These are phyloP conservation scores for Eilema griseolum DNA, from an alignment of 2,888 invertebrate species.

Conservation along the genomic window DNA sequence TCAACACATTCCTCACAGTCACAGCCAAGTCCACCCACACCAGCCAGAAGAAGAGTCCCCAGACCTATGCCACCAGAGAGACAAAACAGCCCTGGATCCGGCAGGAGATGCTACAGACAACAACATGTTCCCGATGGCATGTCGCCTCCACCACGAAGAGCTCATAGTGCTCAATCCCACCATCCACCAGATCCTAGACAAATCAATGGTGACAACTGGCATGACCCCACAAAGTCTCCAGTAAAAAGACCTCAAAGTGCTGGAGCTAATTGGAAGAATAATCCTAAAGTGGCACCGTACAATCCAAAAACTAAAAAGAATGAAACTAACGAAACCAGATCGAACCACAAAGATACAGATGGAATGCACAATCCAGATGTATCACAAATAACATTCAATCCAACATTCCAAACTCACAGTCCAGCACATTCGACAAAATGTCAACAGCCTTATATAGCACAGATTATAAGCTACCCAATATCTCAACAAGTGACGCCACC, in stretches of 20 bases:
- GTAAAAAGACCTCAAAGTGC: constrained; percentile 81
- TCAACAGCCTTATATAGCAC: constrained; percentile 82
- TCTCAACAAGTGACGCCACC: constrained; percentile 82
- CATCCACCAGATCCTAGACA: constrained; percentile 71
- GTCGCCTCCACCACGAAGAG: constrained; percentile 77
- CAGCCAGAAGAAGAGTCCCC: constrained; percentile 70
- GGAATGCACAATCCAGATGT: constrained; percentile 70
- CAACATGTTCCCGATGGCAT: constrained; percentile 75
- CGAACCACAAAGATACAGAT: constrained; percentile 66
- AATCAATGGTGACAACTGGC: constrained; percentile 78
- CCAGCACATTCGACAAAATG: constrained; percentile 78
- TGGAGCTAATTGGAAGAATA: constrained; percentile 79
- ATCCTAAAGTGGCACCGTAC: constrained; percentile 79
- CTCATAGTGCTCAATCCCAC: constrained; percentile 76
- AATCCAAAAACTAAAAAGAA: constrained; percentile 77
- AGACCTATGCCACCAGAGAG: constrained; percentile 74
- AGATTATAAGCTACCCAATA: constrained; percentile 82
- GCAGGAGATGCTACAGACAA: constrained; percentile 72
- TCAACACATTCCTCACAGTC: constrained; percentile 77
- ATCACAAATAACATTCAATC: constrained; percentile 83
- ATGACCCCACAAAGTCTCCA: constrained; percentile 78
- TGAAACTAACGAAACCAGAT: constrained; percentile 70
- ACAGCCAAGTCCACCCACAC: constrained; percentile 76
- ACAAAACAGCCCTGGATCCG: constrained; percentile 74
- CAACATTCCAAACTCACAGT: constrained; percentile 85